Conservation (phyloP, 2,113 vertebrate species). For the Alouatta palliata region DNA sequence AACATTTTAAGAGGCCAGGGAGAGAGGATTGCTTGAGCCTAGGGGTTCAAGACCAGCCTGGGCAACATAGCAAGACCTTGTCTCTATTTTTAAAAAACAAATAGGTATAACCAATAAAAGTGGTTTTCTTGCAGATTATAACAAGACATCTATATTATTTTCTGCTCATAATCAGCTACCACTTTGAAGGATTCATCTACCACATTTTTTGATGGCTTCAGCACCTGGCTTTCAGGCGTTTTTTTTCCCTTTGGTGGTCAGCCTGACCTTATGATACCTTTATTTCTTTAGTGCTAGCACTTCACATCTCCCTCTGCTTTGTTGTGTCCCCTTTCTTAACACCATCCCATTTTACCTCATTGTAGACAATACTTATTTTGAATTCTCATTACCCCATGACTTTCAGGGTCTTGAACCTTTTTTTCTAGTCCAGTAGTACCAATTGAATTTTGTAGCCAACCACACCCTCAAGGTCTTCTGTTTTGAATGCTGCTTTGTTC, state of each 20-base stretch:
- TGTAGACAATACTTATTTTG: not conserved
- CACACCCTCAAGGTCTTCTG: not conserved
- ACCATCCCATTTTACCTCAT: not conserved
- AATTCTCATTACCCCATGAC: not conserved
- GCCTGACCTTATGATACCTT: not conserved
- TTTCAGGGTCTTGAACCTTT: not conserved
- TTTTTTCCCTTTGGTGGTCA: not conserved
- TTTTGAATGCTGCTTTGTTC: constrained; percentile 40
- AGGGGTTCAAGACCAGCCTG: too few relatives aligned
- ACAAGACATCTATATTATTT: constrained; percentile 1
- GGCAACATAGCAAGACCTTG: too few relatives aligned
- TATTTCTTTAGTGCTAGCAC: not conserved
- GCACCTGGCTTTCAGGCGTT: not conserved
- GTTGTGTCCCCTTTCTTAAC: not conserved
- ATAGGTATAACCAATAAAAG: not conserved
- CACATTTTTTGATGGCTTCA: not conserved
- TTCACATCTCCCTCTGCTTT: not conserved
- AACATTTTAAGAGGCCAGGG: too few relatives aligned
- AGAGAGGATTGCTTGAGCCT: too few relatives aligned
- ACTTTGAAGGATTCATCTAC: not conserved
- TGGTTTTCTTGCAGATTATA: not conserved
- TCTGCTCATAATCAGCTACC: not conserved
- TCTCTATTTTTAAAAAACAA: too few relatives aligned
- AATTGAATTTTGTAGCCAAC: not conserved
- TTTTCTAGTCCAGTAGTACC: not conserved